Evolutionary conservation across 2,113 vertebrate genomes (phyloP), one percentile per base, ranked within the genome.

Genomic region (Corythornis madagascariensis): DNA sequence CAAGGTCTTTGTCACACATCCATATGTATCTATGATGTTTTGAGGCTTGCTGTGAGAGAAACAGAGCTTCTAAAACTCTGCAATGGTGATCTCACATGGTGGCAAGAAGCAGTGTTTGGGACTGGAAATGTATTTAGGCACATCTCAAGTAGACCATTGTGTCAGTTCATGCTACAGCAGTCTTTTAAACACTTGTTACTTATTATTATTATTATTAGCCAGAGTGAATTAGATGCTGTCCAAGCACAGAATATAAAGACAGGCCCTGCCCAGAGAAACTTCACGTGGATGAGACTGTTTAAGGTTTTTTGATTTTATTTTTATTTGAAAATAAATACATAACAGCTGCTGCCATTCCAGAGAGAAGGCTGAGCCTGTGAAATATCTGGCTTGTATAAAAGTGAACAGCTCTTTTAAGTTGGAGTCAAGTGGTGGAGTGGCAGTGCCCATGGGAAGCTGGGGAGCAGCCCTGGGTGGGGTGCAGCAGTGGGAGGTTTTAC

Each of bases 361-460:
- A 71, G 60, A 73, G 88, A 69, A 70, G 69, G 77, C 84, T 61
- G 40, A 74, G 82, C 75, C 89, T 89, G 35, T 71, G 85, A 92
- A 96, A 77, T 95, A 91, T 94, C 89, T 95, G 96, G 72, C 56
- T 83, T 88, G 56, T 75, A 78, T 92, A 91, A 88, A 95, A 95
- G 79, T 77, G 88, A 89, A 56, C 74, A 56, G 78, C 80, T 89
- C 95, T 95, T 96, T 94, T 83, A 93, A 93, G 93, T 74, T 87
- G 71, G 74, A 96, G 61, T 94, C 67, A 87, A 95, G 74, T 90
- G 91, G 86, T 83, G 79, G 71, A 94, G 82, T 94, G 91, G 84
- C 89, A 91, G 92, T 95, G 86, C 91, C 56, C 29, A 65, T 17
- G 75, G 63, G 69, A 80, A 84, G 29, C 89, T 93, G 91, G 89